Evolutionary conservation across 2,888 invertebrate species (phyloP), one percentile per base, ranked within the genome.

Genomic region (Rugalucina vietnamica): DNA sequence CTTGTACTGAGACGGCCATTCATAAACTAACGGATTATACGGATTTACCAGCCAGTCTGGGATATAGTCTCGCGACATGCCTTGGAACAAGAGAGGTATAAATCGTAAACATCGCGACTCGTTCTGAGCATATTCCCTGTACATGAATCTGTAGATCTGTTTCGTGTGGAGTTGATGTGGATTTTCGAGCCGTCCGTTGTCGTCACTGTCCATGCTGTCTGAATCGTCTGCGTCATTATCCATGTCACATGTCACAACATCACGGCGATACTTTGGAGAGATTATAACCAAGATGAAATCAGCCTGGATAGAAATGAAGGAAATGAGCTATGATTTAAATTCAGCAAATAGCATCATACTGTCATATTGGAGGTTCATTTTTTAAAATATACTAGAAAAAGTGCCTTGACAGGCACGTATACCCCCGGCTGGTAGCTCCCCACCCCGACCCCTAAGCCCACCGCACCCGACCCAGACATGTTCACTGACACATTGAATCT

Each of bases 221-320:
- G 84, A 84, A 54, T 82, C 84, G 36, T 88, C 88, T 0, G 88
- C 84, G 49, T 88, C 84, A 73, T 88, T 84, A 37, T 88, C 88
- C 81, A 82, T 80, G 29, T 85, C 84, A 36, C 85, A 88, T 4
- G 82, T 79, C 32, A 86, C 85, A 3, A 88, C 87, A 73, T 93
- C 92, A 8, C 73, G 79, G 10, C 87, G 82, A 79, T 93, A 93
- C 81, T 90, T 88, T 1, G 90, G 89, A 0, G 93, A 92, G 37
- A 92, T 87, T 76, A 92, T 91, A 37, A 91, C 89, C 65, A 93
- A 82, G 27, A 93, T 87, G 75, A 92, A 93, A 81, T 93, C 93
- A 76, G 92, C 92, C 93, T 93, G 82, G 1, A 88, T 84, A 65
- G 78, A 8, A 76, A 24, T 83, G 4, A 69, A 21, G 21, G n/a